phyloP scores from a whole-genome alignment of 2,888 invertebrate genomes.

The Stenotaenia linearis region DNA sequence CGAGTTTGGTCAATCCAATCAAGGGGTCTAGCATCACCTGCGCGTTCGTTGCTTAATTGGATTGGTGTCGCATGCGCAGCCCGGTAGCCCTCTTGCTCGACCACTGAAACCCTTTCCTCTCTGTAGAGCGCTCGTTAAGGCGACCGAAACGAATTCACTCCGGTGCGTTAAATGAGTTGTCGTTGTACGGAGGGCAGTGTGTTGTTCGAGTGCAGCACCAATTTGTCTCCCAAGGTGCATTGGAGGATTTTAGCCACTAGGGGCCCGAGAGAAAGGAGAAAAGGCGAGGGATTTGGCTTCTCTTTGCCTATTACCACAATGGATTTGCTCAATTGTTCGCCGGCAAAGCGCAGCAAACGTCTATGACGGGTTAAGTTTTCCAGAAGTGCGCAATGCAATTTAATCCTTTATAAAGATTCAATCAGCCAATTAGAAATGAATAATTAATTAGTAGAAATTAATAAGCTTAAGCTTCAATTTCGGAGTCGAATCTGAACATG shows the following conservation, averaged over 20 bases:
- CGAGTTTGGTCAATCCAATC: constrained; percentile 23
- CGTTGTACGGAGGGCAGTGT: not conserved
- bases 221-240: constrained; percentile 23
- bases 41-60: constrained; percentile 21
- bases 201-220: constrained; percentile 17
- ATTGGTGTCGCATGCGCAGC: constrained; percentile 16
- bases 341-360: constrained; percentile 6
- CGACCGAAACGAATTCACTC: not conserved
- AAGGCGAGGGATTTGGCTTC: constrained; percentile 11
- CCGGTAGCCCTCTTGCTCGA: not conserved
- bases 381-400: not conserved
- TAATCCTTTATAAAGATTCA: constrained; percentile 12
- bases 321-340: constrained; percentile 20
- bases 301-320: constrained; percentile 26
- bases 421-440: not conserved
- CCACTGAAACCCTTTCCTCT: constrained; percentile 19
- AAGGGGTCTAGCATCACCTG: constrained; percentile 21
- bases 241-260: constrained; percentile 26
- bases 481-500: not conserved
- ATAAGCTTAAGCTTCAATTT: not conserved
- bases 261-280: constrained; percentile 5
- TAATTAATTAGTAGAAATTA: not conserved
- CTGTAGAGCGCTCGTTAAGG: constrained; percentile 17
- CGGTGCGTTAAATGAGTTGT: constrained; percentile 1
- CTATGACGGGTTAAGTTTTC: not conserved